Percentiles rank a stretch among this genome's conserved stretches.
Conservation (phyloP, 2,797 vertebrate genomes). For the Cephalopachus bancanus region DNA sequence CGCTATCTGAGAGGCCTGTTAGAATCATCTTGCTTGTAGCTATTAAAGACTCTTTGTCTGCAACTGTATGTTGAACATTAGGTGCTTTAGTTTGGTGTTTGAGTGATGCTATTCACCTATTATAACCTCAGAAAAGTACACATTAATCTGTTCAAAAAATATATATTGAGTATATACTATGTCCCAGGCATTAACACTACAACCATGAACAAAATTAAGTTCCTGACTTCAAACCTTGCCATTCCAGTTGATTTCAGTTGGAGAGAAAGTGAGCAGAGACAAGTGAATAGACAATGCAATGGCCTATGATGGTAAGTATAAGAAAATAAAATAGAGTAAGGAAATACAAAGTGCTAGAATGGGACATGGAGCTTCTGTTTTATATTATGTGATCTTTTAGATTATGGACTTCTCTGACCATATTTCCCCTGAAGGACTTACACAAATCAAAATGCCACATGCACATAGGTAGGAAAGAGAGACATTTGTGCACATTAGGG, state of each 20-base stretch:
- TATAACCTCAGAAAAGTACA: background rate
- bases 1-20: rapidly evolving
- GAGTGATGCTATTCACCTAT: background rate
- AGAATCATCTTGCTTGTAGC: background rate
- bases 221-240: background rate
- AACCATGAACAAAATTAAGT: background rate
- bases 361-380: background rate
- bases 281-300: background rate
- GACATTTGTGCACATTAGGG: background rate
- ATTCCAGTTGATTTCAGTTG: background rate
- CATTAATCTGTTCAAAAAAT: background rate
- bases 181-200: background rate
- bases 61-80: background rate
- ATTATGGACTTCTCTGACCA: background rate
- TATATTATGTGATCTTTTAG: too few species aligned
- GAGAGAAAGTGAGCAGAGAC: rapidly evolving
- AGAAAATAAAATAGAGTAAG: background rate
- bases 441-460: background rate
- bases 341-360: background rate
- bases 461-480: background rate
- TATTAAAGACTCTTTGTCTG: background rate
- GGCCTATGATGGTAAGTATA: background rate
- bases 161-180: background rate
- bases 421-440: background rate
- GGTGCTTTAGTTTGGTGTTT: background rate